Evolutionary conservation across 2,797 vertebrate genomes (phyloP), one percentile per base, ranked within the genome.

Genomic region (Eurystomus glaucurus): DNA sequence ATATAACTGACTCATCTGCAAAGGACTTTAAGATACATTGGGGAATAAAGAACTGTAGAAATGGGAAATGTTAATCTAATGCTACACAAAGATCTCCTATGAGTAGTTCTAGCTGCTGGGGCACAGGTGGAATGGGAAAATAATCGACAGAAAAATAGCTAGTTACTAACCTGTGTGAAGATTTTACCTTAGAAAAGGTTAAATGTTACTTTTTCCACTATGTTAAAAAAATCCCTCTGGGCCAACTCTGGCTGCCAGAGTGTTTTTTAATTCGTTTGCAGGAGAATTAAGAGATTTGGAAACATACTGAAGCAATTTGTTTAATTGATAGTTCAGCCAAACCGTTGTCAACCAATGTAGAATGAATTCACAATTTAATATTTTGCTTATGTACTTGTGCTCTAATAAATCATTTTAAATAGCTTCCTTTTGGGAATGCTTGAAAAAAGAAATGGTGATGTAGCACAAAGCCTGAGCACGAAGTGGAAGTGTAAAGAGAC

Each of bases 1-100:
- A 68, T 52, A 68, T 50, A 83, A 90, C 48, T 94, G 92, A 96
- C 76, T 93, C 85, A 88, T 83, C 87, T 28, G 45, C 61, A 88
- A 83, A 81, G 85, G 31, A 9, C 31, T 90, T 66, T 74, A 51
- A 91, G 60, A 93, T 55, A 35, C 31, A 70, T 48, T n/a, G 22
- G 16, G 37, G 39, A 95, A 85, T 79, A 91, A 91, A 43, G 12
- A 43, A 76, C 39, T 26, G 25, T 46, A 85, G 70, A 70, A 95
- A 84, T 52, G 8, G 41, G 90, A 90, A 82, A 92, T 75, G 37
- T 78, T 86, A 60, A 88, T 41, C 20, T 87, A 90, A 76, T 74
- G 39, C 25, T 77, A 79, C 41, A 45, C 22, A 85, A 82, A 89
- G 58, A 69, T 72, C 29, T 84, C 16, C 35, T 87, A 69, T 9